Evolutionary conservation across 2,113 vertebrate species (phyloP), one percentile per base, ranked within the genome.

Genomic region (Epinephelus lanceolatus): DNA sequence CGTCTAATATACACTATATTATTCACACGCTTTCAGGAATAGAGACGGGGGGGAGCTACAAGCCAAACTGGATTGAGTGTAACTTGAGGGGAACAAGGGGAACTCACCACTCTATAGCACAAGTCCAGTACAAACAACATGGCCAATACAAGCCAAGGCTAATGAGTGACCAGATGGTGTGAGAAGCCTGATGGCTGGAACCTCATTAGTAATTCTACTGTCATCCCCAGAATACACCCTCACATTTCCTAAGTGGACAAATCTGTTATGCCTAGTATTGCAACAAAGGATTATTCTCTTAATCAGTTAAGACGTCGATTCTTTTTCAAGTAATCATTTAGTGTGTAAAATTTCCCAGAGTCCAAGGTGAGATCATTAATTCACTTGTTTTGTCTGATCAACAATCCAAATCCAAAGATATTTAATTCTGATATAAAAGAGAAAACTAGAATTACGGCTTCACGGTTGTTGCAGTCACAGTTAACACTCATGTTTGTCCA

Each of bases 141-240:
- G 67, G 63, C 49, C 11, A 55, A 51, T 88, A 87, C 86, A 89
- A 78, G 49, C 74, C 77, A 25, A 30, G 60, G 81, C 88, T 87
- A 92, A 89, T 87, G 84, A 80, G 71, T 11, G 76, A 76, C 71
- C 91, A 92, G 88, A 92, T 92, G 90, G 89, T 88, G 85, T 45
- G 71, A 76, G 76, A 78, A 40, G 80, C 65, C 78, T 56, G 77
- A 87, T 83, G 66, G 59, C 83, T 79, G 73, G 74, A 81, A 81
- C 74, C 87, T 90, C 66, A 82, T 83, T 63, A 78, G 75, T 76
- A 88, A 87, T 84, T 89, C 76, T 76, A 53, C 67, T 83, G 76
- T 78, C 72, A 72, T 86, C 71, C 70, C 37, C 59, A 59, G 80
- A 83, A 75, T 65, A 62, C 59, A 79, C 57, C 81, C 71, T 76